Conservation (phyloP, 2,888 invertebrate species). For the Ecliptopera silaceata region DNA sequence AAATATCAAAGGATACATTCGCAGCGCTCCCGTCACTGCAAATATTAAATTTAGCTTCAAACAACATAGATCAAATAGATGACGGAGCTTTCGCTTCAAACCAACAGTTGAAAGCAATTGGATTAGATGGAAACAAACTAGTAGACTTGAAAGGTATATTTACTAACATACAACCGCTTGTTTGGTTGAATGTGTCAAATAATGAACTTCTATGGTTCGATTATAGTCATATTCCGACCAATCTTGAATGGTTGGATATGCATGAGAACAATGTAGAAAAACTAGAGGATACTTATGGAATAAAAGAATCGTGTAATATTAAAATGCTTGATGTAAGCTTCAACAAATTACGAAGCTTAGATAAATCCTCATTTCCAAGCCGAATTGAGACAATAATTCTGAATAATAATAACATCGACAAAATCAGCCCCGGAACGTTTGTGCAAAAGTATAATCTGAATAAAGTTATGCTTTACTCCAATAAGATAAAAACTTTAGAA, state of each 20-base stretch:
- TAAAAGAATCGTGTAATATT: conserved; percentile 85
- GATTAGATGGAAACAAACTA: conserved; percentile 90
- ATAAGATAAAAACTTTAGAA: conserved; percentile 88
- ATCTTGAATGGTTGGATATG: conserved; percentile 91
- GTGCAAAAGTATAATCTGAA: conserved; percentile 87
- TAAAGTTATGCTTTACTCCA: conserved; percentile 90
- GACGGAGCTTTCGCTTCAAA: conserved; percentile 90
- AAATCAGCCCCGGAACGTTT: conserved; percentile 88
- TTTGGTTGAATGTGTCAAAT: conserved; percentile 92
- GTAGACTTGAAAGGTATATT: conserved; percentile 91
- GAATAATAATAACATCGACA: conserved; percentile 89
- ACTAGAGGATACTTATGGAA: conserved; percentile 88
- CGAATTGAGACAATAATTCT: conserved; percentile 88
- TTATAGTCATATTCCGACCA: conserved; percentile 89
- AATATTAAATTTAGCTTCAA: conserved; percentile 91
- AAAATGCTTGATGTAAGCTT: conserved; percentile 91
- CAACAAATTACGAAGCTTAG: conserved; percentile 87
- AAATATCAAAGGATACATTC: conserved; percentile 89
- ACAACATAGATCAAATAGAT: conserved; percentile 89
- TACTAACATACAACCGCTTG: conserved; percentile 87
- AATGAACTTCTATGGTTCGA: conserved; percentile 91
- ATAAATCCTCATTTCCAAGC: conserved; percentile 87
- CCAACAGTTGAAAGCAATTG: conserved; percentile 88
- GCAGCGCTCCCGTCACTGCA: conserved; percentile 87
- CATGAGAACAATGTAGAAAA: conserved; percentile 90